Conservation (phyloP, 2,888 invertebrate genomes). For the Cataglyphis rosenhaueri region DNA sequence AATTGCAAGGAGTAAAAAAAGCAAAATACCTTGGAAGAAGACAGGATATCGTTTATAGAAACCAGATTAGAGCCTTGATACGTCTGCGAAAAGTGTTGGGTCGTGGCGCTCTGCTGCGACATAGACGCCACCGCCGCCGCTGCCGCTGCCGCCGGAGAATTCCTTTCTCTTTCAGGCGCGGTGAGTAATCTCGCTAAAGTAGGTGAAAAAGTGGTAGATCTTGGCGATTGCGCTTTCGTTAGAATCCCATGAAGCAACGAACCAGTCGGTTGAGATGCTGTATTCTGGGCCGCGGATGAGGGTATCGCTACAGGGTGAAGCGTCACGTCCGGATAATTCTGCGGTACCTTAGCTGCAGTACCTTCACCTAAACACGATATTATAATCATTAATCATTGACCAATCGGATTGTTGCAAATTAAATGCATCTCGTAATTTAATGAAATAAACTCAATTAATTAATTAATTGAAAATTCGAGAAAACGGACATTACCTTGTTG, state of each 20-base stretch:
- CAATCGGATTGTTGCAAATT: not conserved
- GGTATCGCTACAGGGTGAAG: slow-evolving; percentile 88
- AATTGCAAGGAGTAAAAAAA: slow-evolving; percentile 41
- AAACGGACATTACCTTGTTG: slow-evolving; percentile 82
- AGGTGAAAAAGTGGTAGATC: slow-evolving; percentile 91
- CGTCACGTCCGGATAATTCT: slow-evolving; percentile 92
- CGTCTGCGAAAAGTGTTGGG: slow-evolving; percentile 82
- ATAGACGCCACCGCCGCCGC: slow-evolving; percentile 61
- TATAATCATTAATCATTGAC: not conserved
- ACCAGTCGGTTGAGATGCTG: slow-evolving; percentile 87
- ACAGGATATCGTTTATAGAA: slow-evolving; percentile 86
- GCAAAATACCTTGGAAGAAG: slow-evolving; percentile 85
- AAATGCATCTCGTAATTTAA: not conserved
- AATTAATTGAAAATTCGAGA: not conserved
- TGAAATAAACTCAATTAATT: not conserved
- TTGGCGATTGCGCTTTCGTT: slow-evolving; percentile 87
- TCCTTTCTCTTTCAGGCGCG: slow-evolving; percentile 87
- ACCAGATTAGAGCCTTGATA: slow-evolving; percentile 84
- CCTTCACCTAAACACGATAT: slow-evolving; percentile 76
- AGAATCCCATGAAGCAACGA: slow-evolving; percentile 92
- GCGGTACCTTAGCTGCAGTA: slow-evolving; percentile 86
- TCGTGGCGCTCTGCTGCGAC: slow-evolving; percentile 77
- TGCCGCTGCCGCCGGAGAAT: slow-evolving; percentile 75
- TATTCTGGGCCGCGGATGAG: slow-evolving; percentile 81
- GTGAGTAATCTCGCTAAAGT: slow-evolving; percentile 93